phyloP scores from a whole-genome alignment of 2,888 invertebrate species.

The Chirona hameri region DNA sequence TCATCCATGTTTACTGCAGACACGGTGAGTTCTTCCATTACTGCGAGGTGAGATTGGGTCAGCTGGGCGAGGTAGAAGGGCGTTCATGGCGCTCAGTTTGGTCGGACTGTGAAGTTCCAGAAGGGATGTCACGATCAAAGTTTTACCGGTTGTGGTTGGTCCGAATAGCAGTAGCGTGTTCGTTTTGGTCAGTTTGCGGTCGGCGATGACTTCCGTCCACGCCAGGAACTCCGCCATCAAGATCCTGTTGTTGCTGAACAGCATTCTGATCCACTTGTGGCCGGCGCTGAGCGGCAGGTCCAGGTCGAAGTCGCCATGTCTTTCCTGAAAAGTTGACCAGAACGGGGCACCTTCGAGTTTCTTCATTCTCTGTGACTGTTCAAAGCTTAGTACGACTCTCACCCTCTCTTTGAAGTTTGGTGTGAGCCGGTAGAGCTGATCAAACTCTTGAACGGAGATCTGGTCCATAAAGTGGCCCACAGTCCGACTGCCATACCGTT shows the following conservation, averaged over 20 bases:
- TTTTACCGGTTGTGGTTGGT: background rate
- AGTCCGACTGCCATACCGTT: background rate
- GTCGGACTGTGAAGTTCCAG: background rate
- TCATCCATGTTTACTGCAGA: too few species aligned
- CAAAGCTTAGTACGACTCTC: background rate
- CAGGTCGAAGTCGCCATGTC: background rate
- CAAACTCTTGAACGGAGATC: background rate
- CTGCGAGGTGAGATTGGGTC: too few species aligned
- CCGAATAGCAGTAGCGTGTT: background rate
- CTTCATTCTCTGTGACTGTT: background rate
- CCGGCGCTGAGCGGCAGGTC: background rate
- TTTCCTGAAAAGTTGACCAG: background rate
- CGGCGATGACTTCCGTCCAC: background rate
- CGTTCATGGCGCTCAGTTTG: background rate
- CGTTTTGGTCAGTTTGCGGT: background rate
- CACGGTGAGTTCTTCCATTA: too few species aligned
- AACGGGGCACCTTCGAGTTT: background rate
- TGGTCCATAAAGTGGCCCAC: background rate
- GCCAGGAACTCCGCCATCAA: background rate
- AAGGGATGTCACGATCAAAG: background rate
- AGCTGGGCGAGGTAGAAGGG: background rate
- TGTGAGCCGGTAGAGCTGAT: background rate
- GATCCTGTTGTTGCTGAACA: background rate
- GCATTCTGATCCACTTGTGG: background rate
- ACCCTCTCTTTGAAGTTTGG: background rate